A percentile compares a stretch with the other conserved stretches of the same genome.
Conservation (phyloP, 2,113 vertebrate genomes). For the Colossoma macropomum region DNA sequence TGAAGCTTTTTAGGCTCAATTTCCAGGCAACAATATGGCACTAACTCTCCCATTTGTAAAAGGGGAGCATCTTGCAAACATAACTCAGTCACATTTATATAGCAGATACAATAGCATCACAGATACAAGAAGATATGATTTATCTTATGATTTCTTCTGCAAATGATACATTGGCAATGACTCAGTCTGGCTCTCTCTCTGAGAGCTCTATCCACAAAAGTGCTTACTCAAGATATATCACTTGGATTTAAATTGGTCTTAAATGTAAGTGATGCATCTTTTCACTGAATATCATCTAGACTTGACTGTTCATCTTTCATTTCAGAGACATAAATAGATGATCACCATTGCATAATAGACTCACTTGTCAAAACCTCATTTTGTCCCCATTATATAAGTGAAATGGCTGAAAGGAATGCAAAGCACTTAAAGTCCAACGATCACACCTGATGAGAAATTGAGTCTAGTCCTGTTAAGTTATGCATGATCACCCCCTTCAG, state of each 20-base stretch:
- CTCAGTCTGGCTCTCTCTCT: no score
- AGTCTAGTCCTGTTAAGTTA: neutral
- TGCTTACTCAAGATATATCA: neutral
- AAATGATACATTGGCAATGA: no score
- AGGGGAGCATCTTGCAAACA: neutral
- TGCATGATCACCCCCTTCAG: conserved; percentile 16
- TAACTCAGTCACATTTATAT: neutral
- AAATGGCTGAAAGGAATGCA: neutral
- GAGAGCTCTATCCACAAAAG: no score
- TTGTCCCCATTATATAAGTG: neutral
- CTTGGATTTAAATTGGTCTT: neutral
- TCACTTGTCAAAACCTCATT: neutral
- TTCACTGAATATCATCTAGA: neutral
- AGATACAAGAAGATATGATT: no score
- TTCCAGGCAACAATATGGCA: neutral
- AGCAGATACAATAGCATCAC: neutral
- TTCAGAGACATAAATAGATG: neutral
- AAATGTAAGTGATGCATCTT: neutral
- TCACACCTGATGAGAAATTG: neutral
- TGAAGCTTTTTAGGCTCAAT: neutral
- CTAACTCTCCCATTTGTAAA: neutral
- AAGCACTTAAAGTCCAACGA: neutral
- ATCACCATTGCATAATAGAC: neutral
- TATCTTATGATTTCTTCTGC: no score
- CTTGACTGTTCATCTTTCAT: neutral